A percentile compares a stretch with the other conserved stretches of the same genome.
Conservation (phyloP, 37 sponge, comb jelly and placozoan genomes). For the Beroe forskalii region DNA sequence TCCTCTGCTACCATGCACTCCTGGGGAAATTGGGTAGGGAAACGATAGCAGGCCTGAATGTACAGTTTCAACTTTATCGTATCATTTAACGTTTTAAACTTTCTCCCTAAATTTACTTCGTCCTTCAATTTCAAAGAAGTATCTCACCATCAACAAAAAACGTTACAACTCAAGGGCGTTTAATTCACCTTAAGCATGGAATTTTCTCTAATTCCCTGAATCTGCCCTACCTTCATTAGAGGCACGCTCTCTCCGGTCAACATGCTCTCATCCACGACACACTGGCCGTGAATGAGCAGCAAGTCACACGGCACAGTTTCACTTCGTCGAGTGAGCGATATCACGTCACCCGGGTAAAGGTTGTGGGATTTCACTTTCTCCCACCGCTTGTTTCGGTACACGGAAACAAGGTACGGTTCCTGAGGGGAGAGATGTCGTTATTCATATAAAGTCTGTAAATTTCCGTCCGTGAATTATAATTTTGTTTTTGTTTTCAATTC, state of each 20-base stretch:
- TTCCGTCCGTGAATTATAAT: background rate
- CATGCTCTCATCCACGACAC: conserved; percentile 94
- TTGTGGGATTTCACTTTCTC: conserved; percentile 71
- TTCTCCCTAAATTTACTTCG: too few relatives aligned
- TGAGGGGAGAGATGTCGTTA: background rate
- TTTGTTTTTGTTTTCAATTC: background rate
- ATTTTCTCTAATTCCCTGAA: too few relatives aligned
- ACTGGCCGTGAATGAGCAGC: conserved; percentile 82
- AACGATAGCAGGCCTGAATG: too few relatives aligned
- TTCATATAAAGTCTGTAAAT: background rate
- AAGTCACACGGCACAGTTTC: conserved; percentile 85
- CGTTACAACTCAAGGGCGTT: too few relatives aligned
- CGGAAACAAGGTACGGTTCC: conserved; percentile 65
- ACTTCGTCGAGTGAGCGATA: conserved; percentile 69
- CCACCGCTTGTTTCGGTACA: conserved; percentile 81
- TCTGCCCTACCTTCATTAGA: conserved; percentile 86
- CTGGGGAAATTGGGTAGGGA: background rate
- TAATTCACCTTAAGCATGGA: too few relatives aligned
- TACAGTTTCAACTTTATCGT: too few relatives aligned
- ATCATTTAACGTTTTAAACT: too few relatives aligned
- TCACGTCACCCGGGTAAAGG: conserved; percentile 88
- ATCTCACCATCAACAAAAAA: too few relatives aligned
- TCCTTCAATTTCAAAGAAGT: too few relatives aligned
- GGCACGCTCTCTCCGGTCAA: conserved; percentile 97
- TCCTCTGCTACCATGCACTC: conserved; percentile 23